Base-by-base conservation (phyloP, 23 tunicate species). In the Clavelina lepadiformis region DNA sequence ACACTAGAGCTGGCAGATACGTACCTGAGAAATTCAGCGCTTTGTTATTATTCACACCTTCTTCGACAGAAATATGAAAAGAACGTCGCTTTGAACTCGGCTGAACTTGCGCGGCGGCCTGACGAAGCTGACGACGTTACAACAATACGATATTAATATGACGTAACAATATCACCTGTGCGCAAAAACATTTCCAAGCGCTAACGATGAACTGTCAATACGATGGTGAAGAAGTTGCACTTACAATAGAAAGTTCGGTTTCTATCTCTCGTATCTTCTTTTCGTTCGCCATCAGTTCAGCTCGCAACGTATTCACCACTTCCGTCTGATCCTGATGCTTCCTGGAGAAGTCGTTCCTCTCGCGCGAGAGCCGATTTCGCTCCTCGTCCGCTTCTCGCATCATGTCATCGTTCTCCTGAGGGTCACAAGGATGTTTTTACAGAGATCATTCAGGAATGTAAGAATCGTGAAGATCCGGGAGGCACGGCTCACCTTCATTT, bases 81-180 rank as follows among this genome's bases (percentile, higher is more conserved):
- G 84, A 78, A 18, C 84, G 47, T 3, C 84, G 68, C 35, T 78
- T 78, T 2, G 69, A 24, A 24, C 20, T 58, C 21, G 72, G 5
- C 25, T 78, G 84, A 24, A 49, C 28, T 49, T 78, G 84, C 29
- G 58, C 34, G n/a, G 67, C 28, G 5, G 68, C 23, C 46, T 58
- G 75, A 1, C 84, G 75, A 60, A 78, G 34, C 84, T 76, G 58
- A n/a, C n/a, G n/a, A n/a, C n/a, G n/a, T n/a, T n/a, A n/a, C n/a
- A n/a, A n/a, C n/a, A n/a, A 11, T 15, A 54, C 6, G 21, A 11
- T 7, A 54, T 11, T 6, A 13, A n/a, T n/a, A n/a, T n/a, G n/a
- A n/a, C n/a, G n/a, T n/a, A n/a, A n/a, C n/a, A n/a, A n/a, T n/a
- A n/a, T n/a, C n/a, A n/a, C n/a, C n/a, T n/a, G n/a, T n/a, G n/a